These are phyloP conservation scores for Virgularia gustaviana DNA, from an alignment of 92 coral and sea anemone genomes.

Conservation along the genomic window DNA sequence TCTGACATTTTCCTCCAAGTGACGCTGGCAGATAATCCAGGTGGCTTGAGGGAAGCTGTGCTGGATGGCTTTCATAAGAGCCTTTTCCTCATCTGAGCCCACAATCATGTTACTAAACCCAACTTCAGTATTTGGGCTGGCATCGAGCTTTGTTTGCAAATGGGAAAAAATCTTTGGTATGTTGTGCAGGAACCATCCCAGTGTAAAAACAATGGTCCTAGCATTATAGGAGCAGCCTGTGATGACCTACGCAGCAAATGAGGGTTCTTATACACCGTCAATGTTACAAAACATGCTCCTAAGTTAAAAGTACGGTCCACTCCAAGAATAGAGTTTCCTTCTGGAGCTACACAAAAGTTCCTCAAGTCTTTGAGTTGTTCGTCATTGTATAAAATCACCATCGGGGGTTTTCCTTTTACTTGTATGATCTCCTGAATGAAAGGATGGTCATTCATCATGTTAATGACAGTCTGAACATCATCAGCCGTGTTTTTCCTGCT, in stretches of 20 bases:
- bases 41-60: conserved; percentile 1
- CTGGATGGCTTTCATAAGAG: not conserved
- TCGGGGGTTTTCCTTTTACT: not conserved
- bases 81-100: not conserved
- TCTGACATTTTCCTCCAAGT: conserved; percentile 2
- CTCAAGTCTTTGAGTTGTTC: not conserved
- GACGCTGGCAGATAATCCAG: conserved; percentile 6
- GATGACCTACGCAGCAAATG: not conserved
- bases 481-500: not conserved
- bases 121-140: too few species aligned
- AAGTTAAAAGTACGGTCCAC: not conserved
- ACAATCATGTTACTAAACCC: not conserved
- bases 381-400: not conserved
- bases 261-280: not conserved
- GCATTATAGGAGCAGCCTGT: not conserved
- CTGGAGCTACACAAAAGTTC: not conserved
- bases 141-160: not conserved
- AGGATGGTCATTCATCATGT: not conserved
- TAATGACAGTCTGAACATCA: not conserved
- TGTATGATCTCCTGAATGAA: not conserved
- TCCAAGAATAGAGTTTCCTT: not conserved
- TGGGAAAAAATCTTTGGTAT: not conserved
- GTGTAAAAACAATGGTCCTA: not conserved
- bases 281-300: not conserved
- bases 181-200: not conserved